These are phyloP conservation scores for Caprella mutica DNA, from an alignment of 2,888 invertebrate species.

Conservation along the genomic window DNA sequence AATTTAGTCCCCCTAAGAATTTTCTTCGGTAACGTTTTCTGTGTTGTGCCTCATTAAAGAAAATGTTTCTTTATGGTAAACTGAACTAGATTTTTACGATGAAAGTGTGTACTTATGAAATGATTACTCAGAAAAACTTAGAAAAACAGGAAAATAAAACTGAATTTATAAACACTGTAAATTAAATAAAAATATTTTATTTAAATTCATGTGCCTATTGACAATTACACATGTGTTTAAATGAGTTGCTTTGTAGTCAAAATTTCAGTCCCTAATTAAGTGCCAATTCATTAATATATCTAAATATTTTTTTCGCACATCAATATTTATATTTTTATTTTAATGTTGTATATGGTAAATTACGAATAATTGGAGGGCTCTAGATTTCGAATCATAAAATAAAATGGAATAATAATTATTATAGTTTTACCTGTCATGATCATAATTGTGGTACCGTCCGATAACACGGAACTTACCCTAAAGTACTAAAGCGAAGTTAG, in stretches of 20 bases:
- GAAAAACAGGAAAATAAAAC: neutral
- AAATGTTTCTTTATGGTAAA: no score
- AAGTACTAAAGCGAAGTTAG: no score
- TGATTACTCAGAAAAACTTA: no score
- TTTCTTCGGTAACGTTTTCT: no score
- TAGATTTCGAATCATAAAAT: constrained; percentile 4
- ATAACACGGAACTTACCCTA: no score
- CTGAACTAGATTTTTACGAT: no score
- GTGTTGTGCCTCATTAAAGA: no score
- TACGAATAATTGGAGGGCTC: constrained; percentile 4
- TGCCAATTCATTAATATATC: no score
- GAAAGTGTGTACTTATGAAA: no score
- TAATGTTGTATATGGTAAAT: constrained; percentile 8
- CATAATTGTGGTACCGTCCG: neutral
- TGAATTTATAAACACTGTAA: constrained; percentile 3
- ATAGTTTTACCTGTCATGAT: neutral
- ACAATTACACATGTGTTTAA: constrained; percentile 12
- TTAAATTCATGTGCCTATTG: constrained; percentile 2
- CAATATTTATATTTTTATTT: constrained; percentile 15
- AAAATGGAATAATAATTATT: neutral
- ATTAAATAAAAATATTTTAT: constrained; percentile 7
- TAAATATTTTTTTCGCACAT: no score
- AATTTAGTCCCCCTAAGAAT: no score
- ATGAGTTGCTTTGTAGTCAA: constrained; percentile 10
- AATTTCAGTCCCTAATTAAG: no score